A percentile compares a stretch with the other conserved stretches of the same genome.
phyloP scores from a whole-genome alignment of 2,113 vertebrate genomes.

The Mesoclemmys tuberculata region DNA sequence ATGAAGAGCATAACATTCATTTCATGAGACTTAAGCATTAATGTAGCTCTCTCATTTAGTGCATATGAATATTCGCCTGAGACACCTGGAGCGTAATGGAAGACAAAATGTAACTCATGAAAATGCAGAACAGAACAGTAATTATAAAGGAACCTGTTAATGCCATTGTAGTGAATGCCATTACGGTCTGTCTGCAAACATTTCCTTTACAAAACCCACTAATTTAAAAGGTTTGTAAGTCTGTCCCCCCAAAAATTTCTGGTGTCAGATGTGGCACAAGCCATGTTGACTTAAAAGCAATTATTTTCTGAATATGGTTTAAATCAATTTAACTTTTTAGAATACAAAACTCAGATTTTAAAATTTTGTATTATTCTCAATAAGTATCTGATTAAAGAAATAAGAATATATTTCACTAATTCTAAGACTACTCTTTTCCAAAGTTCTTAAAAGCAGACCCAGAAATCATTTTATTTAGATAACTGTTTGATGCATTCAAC shows the following conservation, averaged over 20 bases:
- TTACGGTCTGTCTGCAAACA: not conserved
- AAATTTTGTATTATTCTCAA: not conserved
- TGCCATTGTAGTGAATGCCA: not conserved
- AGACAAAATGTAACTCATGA: slow-evolving; percentile 42
- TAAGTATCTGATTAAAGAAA: not conserved
- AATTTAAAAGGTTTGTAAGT: not conserved
- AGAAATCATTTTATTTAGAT: not conserved
- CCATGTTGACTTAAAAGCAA: not conserved
- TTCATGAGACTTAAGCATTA: not conserved
- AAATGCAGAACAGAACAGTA: slow-evolving; percentile 22
- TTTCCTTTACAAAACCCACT: not conserved
- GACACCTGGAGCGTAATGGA: not conserved
- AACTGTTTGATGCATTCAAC: not conserved
- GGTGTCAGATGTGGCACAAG: not conserved
- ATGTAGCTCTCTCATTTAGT: not conserved
- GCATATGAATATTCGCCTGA: not conserved
- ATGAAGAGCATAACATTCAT: not conserved
- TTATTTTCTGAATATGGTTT: not conserved
- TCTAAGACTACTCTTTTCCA: not conserved
- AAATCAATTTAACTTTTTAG: not conserved
- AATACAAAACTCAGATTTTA: not conserved
- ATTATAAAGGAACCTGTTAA: not conserved
- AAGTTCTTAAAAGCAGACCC: not conserved
- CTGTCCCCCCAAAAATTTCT: not conserved
- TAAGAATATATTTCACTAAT: too few species aligned